Evolutionary conservation across 2,888 invertebrate genomes (phyloP).

Genomic region (Epicampocera succincta): DNA sequence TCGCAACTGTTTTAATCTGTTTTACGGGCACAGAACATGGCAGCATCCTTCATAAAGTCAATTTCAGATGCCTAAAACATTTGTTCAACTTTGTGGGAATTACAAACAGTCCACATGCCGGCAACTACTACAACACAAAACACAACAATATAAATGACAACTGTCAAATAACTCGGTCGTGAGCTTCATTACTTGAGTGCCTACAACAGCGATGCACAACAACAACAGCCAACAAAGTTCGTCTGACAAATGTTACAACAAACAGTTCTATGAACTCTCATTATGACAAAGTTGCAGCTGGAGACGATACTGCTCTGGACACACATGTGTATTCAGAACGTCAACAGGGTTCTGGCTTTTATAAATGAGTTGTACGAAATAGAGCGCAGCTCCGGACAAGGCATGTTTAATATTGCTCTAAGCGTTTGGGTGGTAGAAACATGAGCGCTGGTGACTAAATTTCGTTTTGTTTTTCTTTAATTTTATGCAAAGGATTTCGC

Average conservation of each 20-base stretch:
- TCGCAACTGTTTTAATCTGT: conserved; percentile 25
- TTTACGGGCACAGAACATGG: conserved; percentile 54
- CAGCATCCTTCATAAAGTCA: conserved; percentile 48
- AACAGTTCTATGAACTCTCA: not conserved
- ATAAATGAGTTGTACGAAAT: too few species aligned
- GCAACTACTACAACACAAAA: not conserved
- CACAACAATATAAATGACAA: conserved; percentile 40
- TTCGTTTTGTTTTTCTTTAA: too few species aligned
- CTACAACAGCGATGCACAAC: not conserved
- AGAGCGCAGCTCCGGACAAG: too few species aligned
- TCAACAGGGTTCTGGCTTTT: too few species aligned
- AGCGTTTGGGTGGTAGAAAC: too few species aligned
- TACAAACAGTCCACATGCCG: not conserved
- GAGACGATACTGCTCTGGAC: too few species aligned
- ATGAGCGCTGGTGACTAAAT: too few species aligned
- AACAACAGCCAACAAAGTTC: not conserved
- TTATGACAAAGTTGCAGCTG: not conserved
- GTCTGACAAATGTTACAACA: not conserved
- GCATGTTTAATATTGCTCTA: too few species aligned
- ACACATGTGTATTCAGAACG: not conserved
- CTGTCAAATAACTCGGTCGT: conserved; percentile 42
- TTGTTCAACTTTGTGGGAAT: conserved; percentile 32
- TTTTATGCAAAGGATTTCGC: too few species aligned
- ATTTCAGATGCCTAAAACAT: conserved; percentile 52
- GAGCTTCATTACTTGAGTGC: not conserved